Conservation (phyloP, 2,888 invertebrate species). For the Sesia apiformis region DNA sequence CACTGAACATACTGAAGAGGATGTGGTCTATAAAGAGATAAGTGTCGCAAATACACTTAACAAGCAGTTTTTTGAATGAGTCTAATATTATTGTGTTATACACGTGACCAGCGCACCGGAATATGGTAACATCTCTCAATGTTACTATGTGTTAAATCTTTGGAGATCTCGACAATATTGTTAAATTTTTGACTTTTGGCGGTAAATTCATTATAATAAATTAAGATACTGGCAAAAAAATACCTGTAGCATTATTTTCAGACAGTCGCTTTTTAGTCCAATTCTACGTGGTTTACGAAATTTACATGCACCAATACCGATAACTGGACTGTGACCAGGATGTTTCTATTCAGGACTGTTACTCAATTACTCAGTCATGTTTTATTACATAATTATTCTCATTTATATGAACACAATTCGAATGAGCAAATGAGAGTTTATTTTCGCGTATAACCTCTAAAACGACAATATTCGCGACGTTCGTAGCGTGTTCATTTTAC, state of each 20-base stretch:
- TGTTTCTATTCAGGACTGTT: neutral
- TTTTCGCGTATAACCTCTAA: conserved; percentile 12
- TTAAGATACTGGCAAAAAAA: neutral
- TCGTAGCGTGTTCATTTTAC: conserved; percentile 19
- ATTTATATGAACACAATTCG: neutral
- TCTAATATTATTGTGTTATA: no score
- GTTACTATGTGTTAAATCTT: neutral
- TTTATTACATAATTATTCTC: neutral
- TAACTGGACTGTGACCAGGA: neutral
- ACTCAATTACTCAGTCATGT: neutral
- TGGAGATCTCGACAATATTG: neutral
- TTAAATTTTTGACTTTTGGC: neutral
- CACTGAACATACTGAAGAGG: no score
- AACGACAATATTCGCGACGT: conserved; percentile 19
- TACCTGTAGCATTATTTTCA: neutral
- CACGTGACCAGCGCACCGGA: no score
- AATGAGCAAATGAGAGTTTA: neutral
- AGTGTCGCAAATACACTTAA: no score
- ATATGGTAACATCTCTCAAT: neutral
- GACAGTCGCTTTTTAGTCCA: neutral
- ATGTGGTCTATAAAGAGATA: no score
- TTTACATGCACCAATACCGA: neutral
- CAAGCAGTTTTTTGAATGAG: no score
- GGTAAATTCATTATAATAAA: neutral
- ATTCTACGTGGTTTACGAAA: neutral